Base-by-base conservation (phyloP, 2,113 vertebrate species). In the Paradisaea rubra region DNA sequence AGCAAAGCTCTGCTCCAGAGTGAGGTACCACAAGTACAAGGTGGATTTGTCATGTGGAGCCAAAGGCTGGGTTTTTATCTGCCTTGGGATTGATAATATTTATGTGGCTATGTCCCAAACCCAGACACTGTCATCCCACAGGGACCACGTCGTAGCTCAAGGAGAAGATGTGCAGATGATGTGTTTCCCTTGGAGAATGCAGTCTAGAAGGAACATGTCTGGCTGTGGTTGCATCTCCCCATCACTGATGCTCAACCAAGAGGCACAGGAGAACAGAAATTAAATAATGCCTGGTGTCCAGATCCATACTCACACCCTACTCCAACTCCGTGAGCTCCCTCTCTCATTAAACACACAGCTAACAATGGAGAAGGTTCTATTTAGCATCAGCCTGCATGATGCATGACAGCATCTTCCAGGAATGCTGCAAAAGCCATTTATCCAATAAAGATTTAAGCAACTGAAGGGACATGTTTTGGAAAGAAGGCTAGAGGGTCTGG, bases 381-480 rank as follows among this genome's bases (percentile, higher is more conserved):
- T 45, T 31, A 39, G 56, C 21, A 35, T 53, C 77, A 66, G n/a
- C 31, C 76, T 68, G 71, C 35, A 14, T 4, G 15, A 18, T 35
- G 54, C 28, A 31, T 28, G 68, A 92, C 31, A 56, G n/a, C 56
- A 72, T 50, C 86, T 92, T 42, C 73, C 81, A 94, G 39, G 39
- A 88, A 88, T 37, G 42, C 79, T 74, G 56, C 54, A 86, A 93
- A 93, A 86, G 33, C 28, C 79, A 81, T 78, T 95, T 86, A 77
- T 73, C 70, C 68, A 76, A 7, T 72, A 31, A 89, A 76, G 39
- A 70, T 72, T 73, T 31, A 82, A 42, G 47, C 78, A 93, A 7
- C 45, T 35, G 66, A 76, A 89, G 71, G 54, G 71, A 65, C 15
- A 13, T 28, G 35, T 54, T 94, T 87, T 85, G 70, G 78, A 94